Conservation (phyloP, 2,888 invertebrate genomes). For the Noctua pronuba region DNA sequence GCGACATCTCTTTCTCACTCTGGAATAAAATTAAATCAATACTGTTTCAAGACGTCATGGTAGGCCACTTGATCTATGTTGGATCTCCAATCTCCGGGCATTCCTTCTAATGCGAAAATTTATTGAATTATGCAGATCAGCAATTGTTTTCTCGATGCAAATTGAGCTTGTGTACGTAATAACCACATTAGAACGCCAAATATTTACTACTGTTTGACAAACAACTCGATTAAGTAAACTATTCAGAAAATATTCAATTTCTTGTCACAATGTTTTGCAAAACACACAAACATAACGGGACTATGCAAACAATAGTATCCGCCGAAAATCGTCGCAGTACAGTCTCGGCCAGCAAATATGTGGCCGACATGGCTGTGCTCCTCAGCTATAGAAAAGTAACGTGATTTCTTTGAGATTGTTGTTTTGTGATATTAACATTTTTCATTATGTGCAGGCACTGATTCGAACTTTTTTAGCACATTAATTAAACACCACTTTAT, state of each 20-base stretch:
- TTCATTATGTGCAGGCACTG: background rate
- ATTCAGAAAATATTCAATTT: conserved; percentile 42
- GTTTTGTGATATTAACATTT: conserved; percentile 12
- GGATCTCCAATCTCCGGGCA: background rate
- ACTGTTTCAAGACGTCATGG: too few species aligned
- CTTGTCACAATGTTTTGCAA: conserved; percentile 50
- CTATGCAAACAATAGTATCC: conserved; percentile 54
- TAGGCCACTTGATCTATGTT: background rate
- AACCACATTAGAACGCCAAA: conserved; percentile 17
- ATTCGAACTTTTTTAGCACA: conserved; percentile 1
- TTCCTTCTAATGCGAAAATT: background rate
- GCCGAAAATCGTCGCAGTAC: conserved; percentile 26
- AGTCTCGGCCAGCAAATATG: conserved; percentile 19
- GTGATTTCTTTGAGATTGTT: conserved; percentile 31
- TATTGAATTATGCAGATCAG: background rate
- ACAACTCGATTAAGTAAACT: conserved; percentile 40
- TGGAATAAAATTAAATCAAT: too few species aligned
- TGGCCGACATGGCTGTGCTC: conserved; percentile 56
- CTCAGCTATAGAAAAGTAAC: conserved; percentile 62
- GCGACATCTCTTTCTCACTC: too few species aligned
- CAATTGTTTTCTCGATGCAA: background rate
- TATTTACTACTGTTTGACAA: conserved; percentile 20
- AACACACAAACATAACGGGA: conserved; percentile 44
- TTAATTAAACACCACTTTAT: background rate
- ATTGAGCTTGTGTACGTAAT: background rate